Conservation (phyloP, 2,113 vertebrate genomes). For the Pardalotus punctatus region DNA sequence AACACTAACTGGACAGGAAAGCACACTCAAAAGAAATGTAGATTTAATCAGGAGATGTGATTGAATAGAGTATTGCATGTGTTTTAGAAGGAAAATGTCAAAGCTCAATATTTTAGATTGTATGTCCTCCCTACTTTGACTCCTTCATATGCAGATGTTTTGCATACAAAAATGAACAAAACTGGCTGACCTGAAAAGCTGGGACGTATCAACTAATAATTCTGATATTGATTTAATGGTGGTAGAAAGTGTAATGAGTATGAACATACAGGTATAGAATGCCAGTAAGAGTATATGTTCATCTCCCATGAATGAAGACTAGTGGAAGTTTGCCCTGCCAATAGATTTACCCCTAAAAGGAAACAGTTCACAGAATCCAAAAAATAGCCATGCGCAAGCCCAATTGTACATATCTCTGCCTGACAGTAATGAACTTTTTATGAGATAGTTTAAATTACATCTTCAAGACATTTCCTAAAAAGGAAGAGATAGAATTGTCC, state of each 20-base stretch:
- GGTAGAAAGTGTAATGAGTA: neutral
- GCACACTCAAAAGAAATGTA: neutral
- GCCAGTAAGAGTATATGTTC: neutral
- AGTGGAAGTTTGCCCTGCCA: slow-evolving; percentile 22
- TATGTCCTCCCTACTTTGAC: neutral
- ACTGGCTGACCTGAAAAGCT: slow-evolving; percentile 7
- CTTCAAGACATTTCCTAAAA: slow-evolving; percentile 65
- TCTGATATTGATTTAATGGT: slow-evolving; percentile 9
- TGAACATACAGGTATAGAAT: neutral
- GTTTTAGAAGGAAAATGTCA: neutral
- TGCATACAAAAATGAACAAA: neutral
- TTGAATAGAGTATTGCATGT: neutral
- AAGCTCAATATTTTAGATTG: neutral
- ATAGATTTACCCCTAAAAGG: slow-evolving; percentile 58
- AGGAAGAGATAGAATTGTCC: slow-evolving; percentile 33
- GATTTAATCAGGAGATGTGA: neutral
- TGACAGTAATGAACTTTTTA: slow-evolving; percentile 58
- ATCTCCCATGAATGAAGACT: neutral
- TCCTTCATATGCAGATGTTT: neutral
- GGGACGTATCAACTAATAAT: neutral
- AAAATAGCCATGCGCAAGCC: slow-evolving; percentile 33
- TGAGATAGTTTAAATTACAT: slow-evolving; percentile 42
- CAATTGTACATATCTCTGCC: slow-evolving; percentile 37
- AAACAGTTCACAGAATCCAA: slow-evolving; percentile 53
- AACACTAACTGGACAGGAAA: neutral